A percentile compares a stretch with the other conserved stretches of the same genome.
phyloP scores from a whole-genome alignment of 2,113 vertebrate species.

The Lanius ludovicianus region DNA sequence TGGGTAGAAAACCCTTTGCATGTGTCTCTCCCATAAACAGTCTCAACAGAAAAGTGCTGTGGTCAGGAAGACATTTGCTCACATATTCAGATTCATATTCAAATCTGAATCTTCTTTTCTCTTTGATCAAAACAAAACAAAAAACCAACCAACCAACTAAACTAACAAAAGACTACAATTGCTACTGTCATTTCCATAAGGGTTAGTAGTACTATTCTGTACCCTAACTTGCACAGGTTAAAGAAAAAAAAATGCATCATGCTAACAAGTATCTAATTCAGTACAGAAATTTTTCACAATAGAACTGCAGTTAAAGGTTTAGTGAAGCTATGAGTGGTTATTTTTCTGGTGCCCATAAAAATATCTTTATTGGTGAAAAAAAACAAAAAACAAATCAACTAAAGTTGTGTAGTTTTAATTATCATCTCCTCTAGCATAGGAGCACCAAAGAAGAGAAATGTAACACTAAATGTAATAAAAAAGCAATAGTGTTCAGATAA shows the following conservation, averaged over 20 bases:
- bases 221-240: background rate
- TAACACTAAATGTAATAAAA: slow-evolving; percentile 31
- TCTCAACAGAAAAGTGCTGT: background rate
- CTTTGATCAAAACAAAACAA: background rate
- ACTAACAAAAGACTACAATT: background rate
- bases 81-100: background rate
- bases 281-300: background rate
- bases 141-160: background rate
- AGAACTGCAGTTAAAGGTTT: slow-evolving; percentile 7
- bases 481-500: background rate
- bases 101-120: background rate
- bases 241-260: background rate
- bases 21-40: background rate
- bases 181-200: background rate
- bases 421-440: background rate
- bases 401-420: slow-evolving; percentile 10
- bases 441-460: slow-evolving; percentile 3
- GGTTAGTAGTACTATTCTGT: background rate
- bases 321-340: background rate
- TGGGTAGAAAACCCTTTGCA: fast-evolving
- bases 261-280: slow-evolving; percentile 4
- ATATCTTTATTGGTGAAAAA: background rate
- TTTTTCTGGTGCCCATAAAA: background rate
- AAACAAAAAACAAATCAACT: background rate
- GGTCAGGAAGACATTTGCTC: background rate